Percentiles rank a stretch among this genome's conserved stretches.
These are phyloP conservation scores for Enteromius mattozi DNA, from an alignment of 2,797 vertebrate genomes.

Conservation along the genomic window DNA sequence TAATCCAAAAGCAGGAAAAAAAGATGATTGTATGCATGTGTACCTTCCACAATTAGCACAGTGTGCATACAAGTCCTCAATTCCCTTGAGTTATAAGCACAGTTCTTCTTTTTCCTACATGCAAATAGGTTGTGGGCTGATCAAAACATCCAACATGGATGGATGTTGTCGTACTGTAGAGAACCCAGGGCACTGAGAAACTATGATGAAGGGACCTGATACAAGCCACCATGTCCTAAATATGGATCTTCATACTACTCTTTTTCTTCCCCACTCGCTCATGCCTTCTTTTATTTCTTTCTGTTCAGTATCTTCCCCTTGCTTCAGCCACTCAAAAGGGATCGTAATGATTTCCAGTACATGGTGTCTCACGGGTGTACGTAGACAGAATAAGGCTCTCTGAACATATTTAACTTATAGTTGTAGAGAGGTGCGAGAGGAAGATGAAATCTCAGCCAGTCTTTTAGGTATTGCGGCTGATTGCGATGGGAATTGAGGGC, in stretches of 20 bases:
- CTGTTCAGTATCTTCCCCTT: constrained; percentile 36
- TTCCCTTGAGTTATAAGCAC: neutral
- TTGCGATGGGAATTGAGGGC: constrained; percentile 38
- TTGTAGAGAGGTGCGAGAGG: constrained; percentile 22
- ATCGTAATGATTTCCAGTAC: constrained; percentile 38
- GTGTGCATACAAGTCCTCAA: neutral
- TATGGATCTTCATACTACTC: constrained; percentile 46
- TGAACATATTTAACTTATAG: constrained; percentile 45
- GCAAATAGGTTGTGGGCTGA: constrained; percentile 42
- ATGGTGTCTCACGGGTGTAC: constrained; percentile 11
- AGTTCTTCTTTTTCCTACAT: constrained; percentile 15
- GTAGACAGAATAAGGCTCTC: constrained; percentile 45
- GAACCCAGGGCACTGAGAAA: constrained; percentile 25
- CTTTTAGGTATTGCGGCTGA: constrained; percentile 46
- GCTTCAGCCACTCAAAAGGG: constrained; percentile 34
- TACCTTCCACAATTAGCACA: neutral
- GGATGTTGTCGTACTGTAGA: constrained; percentile 18
- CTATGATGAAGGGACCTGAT: constrained; percentile 53
- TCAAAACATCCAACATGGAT: constrained; percentile 28
- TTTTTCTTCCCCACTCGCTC: neutral
- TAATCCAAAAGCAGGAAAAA: neutral
- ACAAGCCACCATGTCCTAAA: constrained; percentile 46
- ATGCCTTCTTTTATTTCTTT: constrained; percentile 1
- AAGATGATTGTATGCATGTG: neutral
- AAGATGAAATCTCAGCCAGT: constrained; percentile 39